These are phyloP conservation scores for Monarcha castaneiventris DNA, from an alignment of 2,113 vertebrate genomes.

Conservation along the genomic window DNA sequence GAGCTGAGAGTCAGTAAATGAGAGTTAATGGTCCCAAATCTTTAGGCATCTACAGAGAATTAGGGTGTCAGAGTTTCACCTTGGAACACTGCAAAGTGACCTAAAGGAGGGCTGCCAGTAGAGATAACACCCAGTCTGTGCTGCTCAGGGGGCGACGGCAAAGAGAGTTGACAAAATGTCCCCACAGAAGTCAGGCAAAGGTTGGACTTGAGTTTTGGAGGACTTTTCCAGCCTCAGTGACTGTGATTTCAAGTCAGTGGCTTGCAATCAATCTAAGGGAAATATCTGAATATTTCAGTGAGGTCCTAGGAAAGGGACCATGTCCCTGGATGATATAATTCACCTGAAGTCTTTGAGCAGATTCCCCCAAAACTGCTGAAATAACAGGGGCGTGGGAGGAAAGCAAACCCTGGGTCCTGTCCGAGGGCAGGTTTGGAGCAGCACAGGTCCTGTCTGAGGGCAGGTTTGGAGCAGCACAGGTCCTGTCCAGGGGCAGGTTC, in stretches of 20 bases:
- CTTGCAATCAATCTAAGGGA: accelerated
- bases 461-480: accelerated
- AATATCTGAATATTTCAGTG: accelerated
- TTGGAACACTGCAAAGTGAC: neutral
- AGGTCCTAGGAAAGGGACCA: neutral
- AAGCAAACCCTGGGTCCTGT: no score
- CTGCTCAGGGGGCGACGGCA: neutral
- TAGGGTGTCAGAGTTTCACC: neutral
- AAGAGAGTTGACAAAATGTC: accelerated
- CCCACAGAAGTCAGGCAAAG: neutral
- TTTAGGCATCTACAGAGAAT: neutral
- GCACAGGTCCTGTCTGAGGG: accelerated
- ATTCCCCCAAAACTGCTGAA: neutral
- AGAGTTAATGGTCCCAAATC: neutral
- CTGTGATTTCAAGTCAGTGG: neutral
- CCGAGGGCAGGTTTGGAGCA: accelerated
- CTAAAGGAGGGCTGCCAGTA: neutral
- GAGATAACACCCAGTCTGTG: accelerated
- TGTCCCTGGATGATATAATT: accelerated
- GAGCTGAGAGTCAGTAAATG: neutral
- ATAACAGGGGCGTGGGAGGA: no score
- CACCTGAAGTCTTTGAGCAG: neutral
- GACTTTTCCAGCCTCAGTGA: neutral
- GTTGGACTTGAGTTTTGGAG: accelerated
- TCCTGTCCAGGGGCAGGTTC: neutral